These are phyloP conservation scores for Syritta pipiens DNA, from an alignment of 2,888 invertebrate genomes.

Conservation along the genomic window DNA sequence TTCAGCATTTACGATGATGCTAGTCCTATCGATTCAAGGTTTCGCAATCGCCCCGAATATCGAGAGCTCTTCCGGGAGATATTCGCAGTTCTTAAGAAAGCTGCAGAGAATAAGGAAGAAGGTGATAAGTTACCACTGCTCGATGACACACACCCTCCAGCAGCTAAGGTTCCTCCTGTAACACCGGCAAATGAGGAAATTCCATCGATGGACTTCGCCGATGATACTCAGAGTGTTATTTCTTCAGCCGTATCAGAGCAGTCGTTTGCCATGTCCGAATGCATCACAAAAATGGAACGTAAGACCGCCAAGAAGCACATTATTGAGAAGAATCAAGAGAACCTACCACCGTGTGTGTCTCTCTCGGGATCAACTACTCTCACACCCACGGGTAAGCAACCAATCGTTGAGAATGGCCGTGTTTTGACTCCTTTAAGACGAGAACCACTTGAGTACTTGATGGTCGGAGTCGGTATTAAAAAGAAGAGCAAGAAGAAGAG, in stretches of 20 bases:
- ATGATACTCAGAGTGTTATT: constrained; percentile 86
- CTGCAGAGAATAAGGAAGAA: constrained; percentile 90
- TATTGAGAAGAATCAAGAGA: constrained; percentile 77
- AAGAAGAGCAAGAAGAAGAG: constrained; percentile 86
- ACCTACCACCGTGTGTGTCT: constrained; percentile 73
- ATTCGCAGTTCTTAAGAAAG: constrained; percentile 89
- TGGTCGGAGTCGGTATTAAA: constrained; percentile 84
- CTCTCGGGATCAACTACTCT: constrained; percentile 65
- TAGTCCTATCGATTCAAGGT: constrained; percentile 89
- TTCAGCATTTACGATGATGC: constrained; percentile 92
- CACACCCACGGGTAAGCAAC: constrained; percentile 68
- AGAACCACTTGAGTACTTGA: constrained; percentile 87
- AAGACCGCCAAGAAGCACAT: constrained; percentile 79
- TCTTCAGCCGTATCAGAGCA: constrained; percentile 88
- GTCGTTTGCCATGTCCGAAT: constrained; percentile 85
- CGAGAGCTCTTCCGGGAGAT: constrained; percentile 90
- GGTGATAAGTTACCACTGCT: constrained; percentile 87
- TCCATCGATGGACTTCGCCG: constrained; percentile 80
- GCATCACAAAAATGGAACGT: constrained; percentile 82
- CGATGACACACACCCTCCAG: constrained; percentile 82
- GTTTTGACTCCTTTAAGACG: constrained; percentile 85
- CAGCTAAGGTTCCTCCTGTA: constrained; percentile 83
- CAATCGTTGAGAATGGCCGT: constrained; percentile 77
- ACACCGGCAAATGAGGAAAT: constrained; percentile 85
- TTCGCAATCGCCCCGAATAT: constrained; percentile 90